Base-by-base conservation (phyloP, 2,888 invertebrate genomes). In the Apodemia hepburni region DNA sequence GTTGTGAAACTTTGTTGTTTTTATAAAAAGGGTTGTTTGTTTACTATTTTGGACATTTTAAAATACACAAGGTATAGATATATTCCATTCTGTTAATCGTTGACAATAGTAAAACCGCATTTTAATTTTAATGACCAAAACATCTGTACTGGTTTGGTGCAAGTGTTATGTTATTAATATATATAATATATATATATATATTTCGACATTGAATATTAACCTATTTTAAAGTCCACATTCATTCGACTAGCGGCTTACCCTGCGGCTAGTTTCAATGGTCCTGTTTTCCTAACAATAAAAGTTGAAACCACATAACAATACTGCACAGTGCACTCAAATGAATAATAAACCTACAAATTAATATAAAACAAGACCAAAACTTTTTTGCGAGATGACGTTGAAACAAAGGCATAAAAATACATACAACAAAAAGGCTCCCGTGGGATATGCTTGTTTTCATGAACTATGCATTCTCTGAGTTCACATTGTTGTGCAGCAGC, bases 381-480 rank as follows among this genome's bases (percentile, higher is more conserved):
- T n/a, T 27, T 54, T 64, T 64, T 38, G 4, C 59, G 62, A 62
- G 62, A 60, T 62, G 60, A 60, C 60, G 63, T 64, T 64, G 47
- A 63, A 63, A 66, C 63, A 64, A 68, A 68, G 66, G 66, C 64
- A 63, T 64, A 60, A 68, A 68, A 64, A 63, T 64, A 63, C 63
- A 63, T 61, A 61, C 67, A 66, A 63, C 66, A 66, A 68, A 66
- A 64, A 64, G 66, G 65, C 63, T 64, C 67, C 65, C 63, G 65
- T 63, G 65, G 64, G 60, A 67, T 65, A 61, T 62, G 65, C 67
- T 62, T 66, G 65, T 68, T 66, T 68, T 68, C 54, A 57, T 65
- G 63, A 65, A 66, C 66, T 65, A 63, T 67, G 67, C 67, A 68
- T 67, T 67, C 27, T 57, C 22, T 3, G 54, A 57, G 54, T 57